Conservation (phyloP, 2,888 invertebrate genomes). For the Myopa testacea region DNA sequence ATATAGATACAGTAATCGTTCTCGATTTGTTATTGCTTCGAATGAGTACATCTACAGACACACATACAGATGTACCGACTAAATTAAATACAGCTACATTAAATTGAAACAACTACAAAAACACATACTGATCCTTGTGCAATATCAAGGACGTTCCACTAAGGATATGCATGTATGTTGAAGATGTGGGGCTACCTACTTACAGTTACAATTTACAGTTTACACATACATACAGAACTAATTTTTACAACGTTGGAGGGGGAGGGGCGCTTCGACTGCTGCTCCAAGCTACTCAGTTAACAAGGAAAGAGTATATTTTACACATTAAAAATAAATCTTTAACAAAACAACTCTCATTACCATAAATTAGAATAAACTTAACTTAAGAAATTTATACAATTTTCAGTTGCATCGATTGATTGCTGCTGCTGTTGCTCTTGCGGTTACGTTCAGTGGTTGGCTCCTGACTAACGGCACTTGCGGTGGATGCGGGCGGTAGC, state of each 20-base stretch:
- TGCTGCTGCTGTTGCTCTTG: constrained; percentile 15
- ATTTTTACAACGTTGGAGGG: constrained; percentile 19
- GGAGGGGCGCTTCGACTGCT: not conserved
- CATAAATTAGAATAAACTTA: constrained; percentile 35
- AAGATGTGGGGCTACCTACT: constrained; percentile 5
- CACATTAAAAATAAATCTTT: constrained; percentile 39
- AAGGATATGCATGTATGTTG: not conserved
- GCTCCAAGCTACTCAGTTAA: not conserved
- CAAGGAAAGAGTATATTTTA: constrained; percentile 14
- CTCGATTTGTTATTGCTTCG: constrained; percentile 7
- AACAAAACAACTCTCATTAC: constrained; percentile 43
- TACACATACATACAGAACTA: constrained; percentile 33
- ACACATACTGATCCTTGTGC: constrained; percentile 33
- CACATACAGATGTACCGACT: constrained; percentile 4
- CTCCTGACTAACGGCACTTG: constrained; percentile 41
- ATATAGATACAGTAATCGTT: constrained; percentile 29
- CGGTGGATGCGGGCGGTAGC: constrained; percentile 26
- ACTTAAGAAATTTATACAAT: constrained; percentile 46
- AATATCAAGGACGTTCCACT: constrained; percentile 34
- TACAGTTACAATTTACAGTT: constrained; percentile 34
- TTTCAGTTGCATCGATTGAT: constrained; percentile 43
- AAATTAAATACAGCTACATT: constrained; percentile 13
- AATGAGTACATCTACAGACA: constrained; percentile 21
- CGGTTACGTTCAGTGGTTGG: not conserved
- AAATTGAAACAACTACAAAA: constrained; percentile 26